phyloP scores from a whole-genome alignment of 37 sponge, comb jelly and placozoan species.

The Spongilla lacustris region DNA sequence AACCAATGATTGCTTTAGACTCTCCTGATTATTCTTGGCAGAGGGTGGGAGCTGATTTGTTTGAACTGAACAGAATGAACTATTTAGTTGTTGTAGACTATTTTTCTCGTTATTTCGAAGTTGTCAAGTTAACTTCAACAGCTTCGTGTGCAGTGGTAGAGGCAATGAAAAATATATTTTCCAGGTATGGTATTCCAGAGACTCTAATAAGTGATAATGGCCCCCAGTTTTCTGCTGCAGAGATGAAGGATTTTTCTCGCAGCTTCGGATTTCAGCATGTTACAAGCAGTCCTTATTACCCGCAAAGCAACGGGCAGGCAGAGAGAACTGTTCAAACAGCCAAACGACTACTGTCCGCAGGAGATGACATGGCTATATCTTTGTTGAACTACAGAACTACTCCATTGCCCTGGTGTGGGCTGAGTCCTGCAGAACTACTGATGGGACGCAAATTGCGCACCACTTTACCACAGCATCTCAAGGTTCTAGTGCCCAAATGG shows the following conservation, averaged over 20 bases:
- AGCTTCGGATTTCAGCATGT: conserved; percentile 35
- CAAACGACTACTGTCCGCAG: conserved; percentile 22
- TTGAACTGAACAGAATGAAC: not conserved
- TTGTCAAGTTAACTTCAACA: conserved; percentile 22
- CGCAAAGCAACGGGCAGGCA: conserved; percentile 63
- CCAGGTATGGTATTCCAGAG: conserved; percentile 39
- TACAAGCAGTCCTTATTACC: conserved; percentile 29
- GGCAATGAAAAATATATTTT: conserved; percentile 15
- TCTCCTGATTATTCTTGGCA: conserved; percentile 13
- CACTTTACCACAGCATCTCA: conserved; percentile 10
- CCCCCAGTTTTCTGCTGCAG: conserved; percentile 33
- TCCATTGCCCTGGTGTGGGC: conserved; percentile 34
- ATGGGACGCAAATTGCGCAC: conserved; percentile 25
- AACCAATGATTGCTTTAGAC: conserved; percentile 13
- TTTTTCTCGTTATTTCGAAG: conserved; percentile 36
- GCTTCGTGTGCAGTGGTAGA: conserved; percentile 6
- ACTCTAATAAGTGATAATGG: conserved; percentile 35
- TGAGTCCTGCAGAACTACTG: conserved; percentile 10
- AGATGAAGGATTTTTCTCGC: conserved; percentile 32
- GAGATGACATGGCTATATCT: conserved; percentile 1
- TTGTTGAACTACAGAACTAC: conserved; percentile 30
- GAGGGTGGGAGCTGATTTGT: conserved; percentile 20
- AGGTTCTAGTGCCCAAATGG: not conserved
- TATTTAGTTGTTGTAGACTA: conserved; percentile 44
- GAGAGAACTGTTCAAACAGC: conserved; percentile 61